Base-by-base conservation (phyloP, 2,113 vertebrate genomes). In the Toxotes chatareus region DNA sequence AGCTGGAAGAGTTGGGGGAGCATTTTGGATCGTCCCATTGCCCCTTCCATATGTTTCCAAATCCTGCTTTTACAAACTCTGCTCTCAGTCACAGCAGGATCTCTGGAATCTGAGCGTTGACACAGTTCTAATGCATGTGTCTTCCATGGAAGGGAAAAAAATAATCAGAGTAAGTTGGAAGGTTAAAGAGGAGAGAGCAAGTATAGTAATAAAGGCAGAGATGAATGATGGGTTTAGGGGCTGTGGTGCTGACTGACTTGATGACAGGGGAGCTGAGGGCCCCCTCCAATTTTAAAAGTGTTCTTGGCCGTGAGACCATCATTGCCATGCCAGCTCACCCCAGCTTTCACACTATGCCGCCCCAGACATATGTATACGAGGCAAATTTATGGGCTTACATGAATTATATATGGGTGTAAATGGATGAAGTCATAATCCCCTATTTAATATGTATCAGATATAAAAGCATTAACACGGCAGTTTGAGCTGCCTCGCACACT, bases 321-420 rank as follows among this genome's bases (percentile, higher is more conserved):
- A 76, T 69, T 73, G 83, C 89, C 83, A 90, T 88, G 87, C 90
- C 91, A 93, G 90, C 91, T 72, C 72, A 75, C 88, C 79, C 71
- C 80, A 36, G 88, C 81, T 63, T 88, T 80, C 76, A 76, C 77
- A 56, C 85, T 73, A 61, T 83, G 70, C 74, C 76, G 63, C 55
- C 71, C 79, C 67, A 74, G 57, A 82, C 86, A 83, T 83, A 84
- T 89, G 81, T 89, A 90, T 88, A 88, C 27, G 73, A 86, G 83
- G 73, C 72, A 59, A 70, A 89, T 93, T 89, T 93, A 91, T 86
- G 76, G 85, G 77, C 60, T 83, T 79, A 65, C 86, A 83, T 91
- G 86, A 94, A 93, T 94, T 91, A 91, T 93, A 92, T 83, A 92
- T 93, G 86, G 77, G 85, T 93, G 88, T 90, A 92, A 93, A 94